These are phyloP conservation scores for Eueremaeus valkanovi DNA, from an alignment of 2,888 invertebrate genomes.

Conservation along the genomic window DNA sequence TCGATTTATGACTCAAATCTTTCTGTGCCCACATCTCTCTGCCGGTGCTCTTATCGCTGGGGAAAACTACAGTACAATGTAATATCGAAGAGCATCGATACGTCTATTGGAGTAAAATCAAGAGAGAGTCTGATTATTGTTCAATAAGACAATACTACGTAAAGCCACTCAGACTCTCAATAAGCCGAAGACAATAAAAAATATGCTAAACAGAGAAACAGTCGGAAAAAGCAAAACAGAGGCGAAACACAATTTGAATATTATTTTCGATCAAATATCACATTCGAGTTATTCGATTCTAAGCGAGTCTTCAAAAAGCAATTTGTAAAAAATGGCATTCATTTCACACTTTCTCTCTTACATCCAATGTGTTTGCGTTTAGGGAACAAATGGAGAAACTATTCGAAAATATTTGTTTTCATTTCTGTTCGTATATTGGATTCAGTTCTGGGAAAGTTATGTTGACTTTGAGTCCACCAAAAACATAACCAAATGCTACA, in stretches of 20 bases:
- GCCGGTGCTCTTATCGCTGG: slow-evolving; percentile 21
- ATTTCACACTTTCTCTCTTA: neutral
- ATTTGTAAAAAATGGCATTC: neutral
- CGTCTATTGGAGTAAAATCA: slow-evolving; percentile 7
- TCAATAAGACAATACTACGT: slow-evolving; percentile 2
- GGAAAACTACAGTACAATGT: slow-evolving; percentile 29
- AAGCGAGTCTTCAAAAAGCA: neutral
- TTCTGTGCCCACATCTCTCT: neutral
- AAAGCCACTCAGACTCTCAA: slow-evolving; percentile 11
- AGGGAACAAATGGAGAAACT: neutral
- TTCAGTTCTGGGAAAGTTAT: slow-evolving; percentile 28
- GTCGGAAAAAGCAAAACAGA: neutral
- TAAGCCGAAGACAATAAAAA: slow-evolving; percentile 23
- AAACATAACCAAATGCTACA: neutral
- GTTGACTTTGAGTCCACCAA: neutral
- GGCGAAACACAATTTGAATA: slow-evolving; percentile 23
- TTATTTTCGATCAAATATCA: slow-evolving; percentile 5
- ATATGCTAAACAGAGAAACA: neutral
- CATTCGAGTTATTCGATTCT: no score
- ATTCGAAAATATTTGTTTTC: slow-evolving; percentile 24
- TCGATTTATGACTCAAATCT: slow-evolving; percentile 11
- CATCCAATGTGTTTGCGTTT: slow-evolving; percentile 15
- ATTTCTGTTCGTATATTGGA: no score
- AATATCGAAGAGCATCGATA: slow-evolving; percentile 22
- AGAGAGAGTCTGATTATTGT: slow-evolving; percentile 18